phyloP scores from a whole-genome alignment of 1,140 invertebrate genomes.

The Fopius arisanus region DNA sequence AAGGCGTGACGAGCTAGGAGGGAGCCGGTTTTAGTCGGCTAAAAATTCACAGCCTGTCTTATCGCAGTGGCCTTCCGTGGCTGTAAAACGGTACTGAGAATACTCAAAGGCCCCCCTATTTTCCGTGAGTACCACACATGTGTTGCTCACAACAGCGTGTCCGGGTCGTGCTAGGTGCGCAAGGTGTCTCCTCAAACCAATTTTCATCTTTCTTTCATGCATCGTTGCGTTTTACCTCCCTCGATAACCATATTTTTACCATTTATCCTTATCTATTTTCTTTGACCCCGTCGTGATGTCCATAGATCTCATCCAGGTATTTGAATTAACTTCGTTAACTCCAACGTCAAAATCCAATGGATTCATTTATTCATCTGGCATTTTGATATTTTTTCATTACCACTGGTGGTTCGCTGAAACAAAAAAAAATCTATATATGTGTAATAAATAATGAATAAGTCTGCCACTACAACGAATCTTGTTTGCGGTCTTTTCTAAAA shows the following conservation, averaged over 20 bases:
- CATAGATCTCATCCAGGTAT: not conserved
- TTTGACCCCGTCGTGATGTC: not conserved
- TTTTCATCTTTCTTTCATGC: constrained; percentile 10
- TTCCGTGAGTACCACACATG: not conserved
- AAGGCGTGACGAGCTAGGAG: not conserved
- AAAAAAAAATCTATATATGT: not conserved
- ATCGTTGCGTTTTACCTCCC: constrained; percentile 9
- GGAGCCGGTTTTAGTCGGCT: not conserved
- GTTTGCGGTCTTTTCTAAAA: constrained; percentile 11
- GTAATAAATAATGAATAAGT: no score
- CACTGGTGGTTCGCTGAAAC: not conserved
- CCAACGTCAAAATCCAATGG: not conserved
- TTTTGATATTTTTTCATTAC: not conserved
- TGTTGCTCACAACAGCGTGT: constrained; percentile 8
- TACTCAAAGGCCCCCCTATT: not conserved
- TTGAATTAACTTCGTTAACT: not conserved
- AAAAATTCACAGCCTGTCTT: not conserved
- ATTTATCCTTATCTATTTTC: not conserved
- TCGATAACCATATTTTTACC: not conserved
- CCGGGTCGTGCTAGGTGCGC: not conserved
- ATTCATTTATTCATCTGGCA: not conserved
- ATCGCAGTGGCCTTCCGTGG: constrained; percentile 9
- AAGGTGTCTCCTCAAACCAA: constrained; percentile 11
- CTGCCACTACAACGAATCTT: not conserved
- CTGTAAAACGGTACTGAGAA: not conserved